Base-by-base conservation (phyloP, 2,797 vertebrate species). In the Mus spretus region DNA sequence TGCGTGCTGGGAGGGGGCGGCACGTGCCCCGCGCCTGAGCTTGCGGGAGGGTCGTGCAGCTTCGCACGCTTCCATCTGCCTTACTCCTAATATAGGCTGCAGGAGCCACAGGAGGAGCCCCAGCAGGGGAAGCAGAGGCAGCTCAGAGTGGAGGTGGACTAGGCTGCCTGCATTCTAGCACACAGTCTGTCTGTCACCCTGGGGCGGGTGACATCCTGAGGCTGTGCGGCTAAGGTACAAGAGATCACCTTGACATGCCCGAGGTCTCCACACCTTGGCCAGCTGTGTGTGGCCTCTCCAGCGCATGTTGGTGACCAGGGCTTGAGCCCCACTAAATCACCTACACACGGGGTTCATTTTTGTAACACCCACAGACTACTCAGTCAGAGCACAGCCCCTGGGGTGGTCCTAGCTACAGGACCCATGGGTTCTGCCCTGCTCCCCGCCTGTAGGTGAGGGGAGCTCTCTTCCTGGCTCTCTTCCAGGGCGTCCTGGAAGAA, bases 51-150 rank as follows among this genome's bases (percentile, higher is more conserved):
- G 95, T 59, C 92, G 93, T 0, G 13, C 40, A 5, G 75, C 74
- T 96, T 40, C 98, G 75, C 74, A 96, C 98, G 65, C 67, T 96
- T 47, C 98, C 96, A 96, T 97, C 97, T 97, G 98, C 91, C 74
- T 4, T 34, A 47, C 91, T 96, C 96, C 97, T 80, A 74, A 96
- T 95, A 93, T 96, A 97, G 98, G 91, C 92, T 19, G 85, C 37
- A 1, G 86, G 93, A 84, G 83, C 82, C 19, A 3, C 53, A 0
- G 50, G 20, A 74, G 1, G 61, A 74, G 74, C 74, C 59, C 84
- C 84, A 81, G 79, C 57, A 1, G 59, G 94, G 84, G 91, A 75
- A 95, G 70, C 97, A 97, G 98, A 96, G 96, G 97, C 93, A 86
- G 47, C 81, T 44, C 72, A 37, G 86, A 96, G 91, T 61, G 79